These are phyloP conservation scores for Chondrilla cf. caribensis DNA, from an alignment of 37 sponge, comb jelly and placozoan species.

Conservation along the genomic window DNA sequence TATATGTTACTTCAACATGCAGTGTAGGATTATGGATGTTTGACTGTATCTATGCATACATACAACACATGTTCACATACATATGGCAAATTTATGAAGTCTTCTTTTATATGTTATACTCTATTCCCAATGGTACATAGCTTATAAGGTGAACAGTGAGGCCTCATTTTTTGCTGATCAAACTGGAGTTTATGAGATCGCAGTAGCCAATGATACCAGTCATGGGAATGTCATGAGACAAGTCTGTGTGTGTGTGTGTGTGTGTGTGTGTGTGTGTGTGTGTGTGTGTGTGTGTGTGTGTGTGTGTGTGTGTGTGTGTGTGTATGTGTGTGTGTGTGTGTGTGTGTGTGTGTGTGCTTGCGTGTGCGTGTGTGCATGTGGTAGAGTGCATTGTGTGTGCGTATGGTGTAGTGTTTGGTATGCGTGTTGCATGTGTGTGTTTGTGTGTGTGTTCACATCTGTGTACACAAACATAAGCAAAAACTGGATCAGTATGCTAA, in stretches of 20 bases:
- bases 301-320: constrained; percentile 39
- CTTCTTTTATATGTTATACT: too few species aligned
- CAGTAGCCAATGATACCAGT: background rate
- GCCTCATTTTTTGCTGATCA: constrained; percentile 83
- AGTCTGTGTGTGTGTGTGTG: too few species aligned
- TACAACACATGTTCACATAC: too few species aligned
- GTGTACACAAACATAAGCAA: too few species aligned
- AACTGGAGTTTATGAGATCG: constrained; percentile 75
- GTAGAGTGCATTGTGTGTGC: background rate
- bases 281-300: constrained; percentile 34
- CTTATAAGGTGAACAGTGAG: constrained; percentile 47
- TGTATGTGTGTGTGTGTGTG: constrained; percentile 39
- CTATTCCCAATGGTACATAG: too few species aligned
- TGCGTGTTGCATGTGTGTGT: too few species aligned
- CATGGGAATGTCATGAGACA: constrained; percentile 69
- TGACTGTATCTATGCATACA: too few species aligned
- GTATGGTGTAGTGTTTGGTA: background rate
- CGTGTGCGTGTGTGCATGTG: constrained; percentile 11
- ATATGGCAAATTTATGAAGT: too few species aligned
- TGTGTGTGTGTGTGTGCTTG: constrained; percentile 12
- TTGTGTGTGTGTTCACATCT: too few species aligned
- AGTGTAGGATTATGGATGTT: too few species aligned
- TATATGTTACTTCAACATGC: too few species aligned
- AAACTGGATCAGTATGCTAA: too few species aligned
- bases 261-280: constrained; percentile 24